A percentile compares a stretch with the other conserved stretches of the same genome.
These are phyloP conservation scores for Phylloscopus trochiloides DNA, from an alignment of 2,113 vertebrate genomes.

Conservation along the genomic window DNA sequence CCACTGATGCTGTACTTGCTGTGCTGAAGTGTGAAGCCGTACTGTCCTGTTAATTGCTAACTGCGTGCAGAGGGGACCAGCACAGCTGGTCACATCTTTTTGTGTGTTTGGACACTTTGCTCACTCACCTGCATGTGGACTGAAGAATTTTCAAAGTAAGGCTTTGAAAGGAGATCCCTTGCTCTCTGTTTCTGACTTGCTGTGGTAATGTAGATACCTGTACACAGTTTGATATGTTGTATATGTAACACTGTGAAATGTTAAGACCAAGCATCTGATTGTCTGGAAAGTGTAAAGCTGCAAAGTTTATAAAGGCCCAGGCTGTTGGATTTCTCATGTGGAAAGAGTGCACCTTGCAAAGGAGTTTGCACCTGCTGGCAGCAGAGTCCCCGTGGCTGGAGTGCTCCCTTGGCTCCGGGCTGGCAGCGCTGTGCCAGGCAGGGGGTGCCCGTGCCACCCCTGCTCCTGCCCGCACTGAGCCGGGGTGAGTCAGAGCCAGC, in stretches of 20 bases:
- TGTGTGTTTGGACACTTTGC: not conserved
- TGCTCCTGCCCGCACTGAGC: not conserved
- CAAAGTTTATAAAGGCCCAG: not conserved
- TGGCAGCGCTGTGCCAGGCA: not conserved
- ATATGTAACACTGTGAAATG: not conserved
- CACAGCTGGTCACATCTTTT: not conserved
- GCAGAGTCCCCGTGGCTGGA: not conserved
- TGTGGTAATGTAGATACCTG: not conserved
- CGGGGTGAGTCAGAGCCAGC: not conserved
- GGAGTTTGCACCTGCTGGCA: not conserved
- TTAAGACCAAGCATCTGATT: not conserved
- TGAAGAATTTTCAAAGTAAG: not conserved
- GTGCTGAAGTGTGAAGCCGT: not conserved
- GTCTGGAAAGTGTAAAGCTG: not conserved
- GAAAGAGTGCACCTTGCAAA: not conserved
- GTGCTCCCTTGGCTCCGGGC: not conserved
- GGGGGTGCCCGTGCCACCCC: not conserved
- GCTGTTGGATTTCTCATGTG: not conserved
- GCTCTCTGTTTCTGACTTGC: not conserved
- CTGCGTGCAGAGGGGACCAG: not conserved
- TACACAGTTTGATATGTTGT: not conserved
- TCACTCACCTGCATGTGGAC: not conserved
- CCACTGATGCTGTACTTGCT: not conserved
- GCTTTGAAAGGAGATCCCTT: not conserved
- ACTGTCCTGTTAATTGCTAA: not conserved